These are phyloP conservation scores for Myioborus melanocephalus DNA, from an alignment of 2,797 vertebrate species.

Conservation along the genomic window DNA sequence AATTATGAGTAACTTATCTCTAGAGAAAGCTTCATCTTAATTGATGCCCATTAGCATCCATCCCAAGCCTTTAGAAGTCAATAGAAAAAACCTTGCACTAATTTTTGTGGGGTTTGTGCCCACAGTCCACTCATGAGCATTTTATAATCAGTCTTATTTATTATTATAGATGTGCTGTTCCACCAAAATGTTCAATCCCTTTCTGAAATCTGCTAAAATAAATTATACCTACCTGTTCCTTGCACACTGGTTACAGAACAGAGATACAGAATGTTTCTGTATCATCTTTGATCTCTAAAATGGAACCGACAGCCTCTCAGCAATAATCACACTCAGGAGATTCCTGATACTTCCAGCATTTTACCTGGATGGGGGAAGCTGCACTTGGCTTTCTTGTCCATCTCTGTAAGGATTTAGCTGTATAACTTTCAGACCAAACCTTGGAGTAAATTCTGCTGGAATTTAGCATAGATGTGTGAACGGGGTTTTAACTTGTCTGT, in stretches of 20 bases:
- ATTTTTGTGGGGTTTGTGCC: not conserved
- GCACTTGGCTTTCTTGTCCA: not conserved
- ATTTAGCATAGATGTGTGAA: not conserved
- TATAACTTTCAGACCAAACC: not conserved
- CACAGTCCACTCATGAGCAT: not conserved
- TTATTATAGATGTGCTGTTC: not conserved
- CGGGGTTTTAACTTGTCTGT: not conserved
- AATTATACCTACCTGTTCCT: not conserved
- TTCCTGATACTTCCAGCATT: not conserved
- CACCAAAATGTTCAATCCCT: not conserved
- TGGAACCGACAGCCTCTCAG: not conserved
- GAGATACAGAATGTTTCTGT: not conserved
- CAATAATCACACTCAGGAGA: not conserved
- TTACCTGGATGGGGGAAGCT: not conserved
- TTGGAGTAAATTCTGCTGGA: not conserved
- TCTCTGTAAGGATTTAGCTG: not conserved
- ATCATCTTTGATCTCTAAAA: not conserved
- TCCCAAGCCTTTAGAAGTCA: not conserved
- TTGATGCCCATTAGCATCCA: not conserved
- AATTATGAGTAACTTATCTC: not conserved
- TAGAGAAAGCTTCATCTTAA: not conserved
- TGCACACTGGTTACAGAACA: not conserved
- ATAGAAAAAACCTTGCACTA: not conserved
- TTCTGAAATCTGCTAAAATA: not conserved
- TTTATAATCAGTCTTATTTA: not conserved